Conservation (phyloP, 1,140 invertebrate species). For the Drosophila obscura region DNA sequence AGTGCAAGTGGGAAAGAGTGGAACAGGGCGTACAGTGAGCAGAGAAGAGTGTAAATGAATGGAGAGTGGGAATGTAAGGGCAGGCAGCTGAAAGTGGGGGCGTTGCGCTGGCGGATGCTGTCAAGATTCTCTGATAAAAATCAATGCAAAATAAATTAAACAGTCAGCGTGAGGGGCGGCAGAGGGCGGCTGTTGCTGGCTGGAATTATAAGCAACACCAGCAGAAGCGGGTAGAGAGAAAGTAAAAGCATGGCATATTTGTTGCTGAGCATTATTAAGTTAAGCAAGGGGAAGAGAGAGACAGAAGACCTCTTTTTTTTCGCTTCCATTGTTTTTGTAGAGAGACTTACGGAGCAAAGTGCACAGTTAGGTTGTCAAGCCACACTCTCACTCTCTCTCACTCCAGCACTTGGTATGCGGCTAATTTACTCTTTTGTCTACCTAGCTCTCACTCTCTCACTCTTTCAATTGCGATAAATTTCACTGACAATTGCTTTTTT, state of each 20-base stretch:
- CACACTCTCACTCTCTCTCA: slow-evolving; percentile 22
- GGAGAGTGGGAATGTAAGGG: too few species aligned
- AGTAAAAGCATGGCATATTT: slow-evolving; percentile 58
- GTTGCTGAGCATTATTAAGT: slow-evolving; percentile 67
- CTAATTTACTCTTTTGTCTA: slow-evolving; percentile 28
- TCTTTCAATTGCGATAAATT: slow-evolving; percentile 39
- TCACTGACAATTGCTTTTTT: slow-evolving; percentile 49
- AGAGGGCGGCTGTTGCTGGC: background rate
- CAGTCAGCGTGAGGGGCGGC: slow-evolving; percentile 5
- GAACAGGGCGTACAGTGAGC: background rate
- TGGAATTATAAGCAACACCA: slow-evolving; percentile 4
- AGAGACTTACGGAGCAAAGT: slow-evolving; percentile 59
- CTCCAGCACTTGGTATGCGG: slow-evolving; percentile 13
- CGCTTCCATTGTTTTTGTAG: slow-evolving; percentile 45
- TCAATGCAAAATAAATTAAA: slow-evolving; percentile 74
- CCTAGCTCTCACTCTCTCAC: slow-evolving; percentile 3
- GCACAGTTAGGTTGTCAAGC: slow-evolving; percentile 62
- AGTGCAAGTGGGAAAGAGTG: slow-evolving; percentile 1
- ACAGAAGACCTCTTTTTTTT: slow-evolving; percentile 25
- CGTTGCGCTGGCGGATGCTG: slow-evolving; percentile 33
- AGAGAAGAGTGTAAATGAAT: background rate
- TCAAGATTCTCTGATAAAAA: slow-evolving; percentile 51
- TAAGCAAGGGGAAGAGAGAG: slow-evolving; percentile 26
- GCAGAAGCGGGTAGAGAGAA: slow-evolving; percentile 38
- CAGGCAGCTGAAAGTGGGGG: too few species aligned